phyloP scores from a whole-genome alignment of 1,140 invertebrate species.

The Halictus rubicundus region DNA sequence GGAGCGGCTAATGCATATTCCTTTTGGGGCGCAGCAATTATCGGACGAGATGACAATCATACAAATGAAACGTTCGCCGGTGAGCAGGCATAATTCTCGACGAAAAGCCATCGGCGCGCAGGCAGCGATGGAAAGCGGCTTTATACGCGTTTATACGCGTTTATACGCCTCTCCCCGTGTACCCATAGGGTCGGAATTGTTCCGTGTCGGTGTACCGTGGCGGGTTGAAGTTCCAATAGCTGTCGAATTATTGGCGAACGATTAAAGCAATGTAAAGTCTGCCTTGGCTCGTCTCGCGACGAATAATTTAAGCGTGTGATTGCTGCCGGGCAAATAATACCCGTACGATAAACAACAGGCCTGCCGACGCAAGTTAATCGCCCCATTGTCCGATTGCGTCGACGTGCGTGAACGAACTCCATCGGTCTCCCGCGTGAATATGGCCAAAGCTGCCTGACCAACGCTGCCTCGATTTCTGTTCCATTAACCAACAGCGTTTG shows the following conservation, averaged over 20 bases:
- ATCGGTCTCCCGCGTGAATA: conserved; percentile 28
- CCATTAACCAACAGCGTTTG: conserved; percentile 9
- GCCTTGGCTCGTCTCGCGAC: conserved; percentile 52
- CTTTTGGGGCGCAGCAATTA: conserved; percentile 26
- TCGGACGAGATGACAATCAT: conserved; percentile 31
- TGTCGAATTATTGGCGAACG: conserved; percentile 67
- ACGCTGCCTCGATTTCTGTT: conserved; percentile 33
- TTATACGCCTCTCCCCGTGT: background rate
- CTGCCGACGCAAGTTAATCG: conserved; percentile 72
- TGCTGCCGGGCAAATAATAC: conserved; percentile 68
- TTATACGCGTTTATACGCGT: conserved; percentile 23
- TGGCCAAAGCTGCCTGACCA: conserved; percentile 18
- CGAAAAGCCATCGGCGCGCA: conserved; percentile 4
- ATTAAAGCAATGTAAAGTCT: conserved; percentile 73
- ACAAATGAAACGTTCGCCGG: conserved; percentile 33
- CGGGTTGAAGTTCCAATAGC: conserved; percentile 51
- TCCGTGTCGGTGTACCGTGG: conserved; percentile 20
- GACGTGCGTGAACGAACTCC: conserved; percentile 66
- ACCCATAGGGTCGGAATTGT: conserved; percentile 33
- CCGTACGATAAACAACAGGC: conserved; percentile 72
- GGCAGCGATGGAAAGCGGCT: conserved; percentile 12
- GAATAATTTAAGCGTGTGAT: conserved; percentile 76
- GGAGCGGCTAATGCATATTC: conserved; percentile 29
- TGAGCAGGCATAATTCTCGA: conserved; percentile 35
- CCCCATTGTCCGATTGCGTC: conserved; percentile 72